These are phyloP conservation scores for Pipistrellus nathusii DNA, from an alignment of 2,797 vertebrate genomes.

Conservation along the genomic window DNA sequence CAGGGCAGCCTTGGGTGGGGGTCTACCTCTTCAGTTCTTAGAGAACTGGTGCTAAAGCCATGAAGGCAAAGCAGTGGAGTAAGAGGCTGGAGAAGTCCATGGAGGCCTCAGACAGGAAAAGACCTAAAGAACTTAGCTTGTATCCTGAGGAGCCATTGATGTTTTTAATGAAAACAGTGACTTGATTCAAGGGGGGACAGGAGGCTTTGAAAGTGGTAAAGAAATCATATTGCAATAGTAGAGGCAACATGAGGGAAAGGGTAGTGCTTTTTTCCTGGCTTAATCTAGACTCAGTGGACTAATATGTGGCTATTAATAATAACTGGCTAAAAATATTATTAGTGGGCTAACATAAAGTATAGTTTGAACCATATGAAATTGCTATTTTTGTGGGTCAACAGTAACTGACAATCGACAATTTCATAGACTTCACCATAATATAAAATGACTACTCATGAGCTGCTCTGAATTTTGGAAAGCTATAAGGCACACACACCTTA, in stretches of 20 bases:
- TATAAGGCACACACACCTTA: neutral
- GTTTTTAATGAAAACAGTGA: neutral
- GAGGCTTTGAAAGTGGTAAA: neutral
- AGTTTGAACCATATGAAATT: conserved; percentile 17
- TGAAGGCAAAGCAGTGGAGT: accelerated
- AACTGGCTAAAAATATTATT: conserved; percentile 57
- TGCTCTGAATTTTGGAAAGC: conserved; percentile 46
- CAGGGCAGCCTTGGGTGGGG: accelerated
- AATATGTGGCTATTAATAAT: conserved; percentile 12
- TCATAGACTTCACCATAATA: conserved; percentile 34
- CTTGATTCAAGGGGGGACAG: neutral
- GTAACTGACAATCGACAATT: conserved; percentile 15
- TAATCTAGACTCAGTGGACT: neutral
- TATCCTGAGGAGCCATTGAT: neutral
- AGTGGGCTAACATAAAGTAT: neutral
- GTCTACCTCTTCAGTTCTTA: neutral
- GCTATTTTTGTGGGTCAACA: conserved; percentile 35
- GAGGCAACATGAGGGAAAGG: neutral
- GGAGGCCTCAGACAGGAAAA: neutral
- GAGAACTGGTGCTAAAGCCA: neutral
- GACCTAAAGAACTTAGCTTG: neutral
- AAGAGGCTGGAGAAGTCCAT: neutral
- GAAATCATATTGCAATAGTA: neutral
- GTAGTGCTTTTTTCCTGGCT: neutral
- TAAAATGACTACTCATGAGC: conserved; percentile 52